Base-by-base conservation (phyloP, 2,797 vertebrate species). In the Gymnothorax reevesii region DNA sequence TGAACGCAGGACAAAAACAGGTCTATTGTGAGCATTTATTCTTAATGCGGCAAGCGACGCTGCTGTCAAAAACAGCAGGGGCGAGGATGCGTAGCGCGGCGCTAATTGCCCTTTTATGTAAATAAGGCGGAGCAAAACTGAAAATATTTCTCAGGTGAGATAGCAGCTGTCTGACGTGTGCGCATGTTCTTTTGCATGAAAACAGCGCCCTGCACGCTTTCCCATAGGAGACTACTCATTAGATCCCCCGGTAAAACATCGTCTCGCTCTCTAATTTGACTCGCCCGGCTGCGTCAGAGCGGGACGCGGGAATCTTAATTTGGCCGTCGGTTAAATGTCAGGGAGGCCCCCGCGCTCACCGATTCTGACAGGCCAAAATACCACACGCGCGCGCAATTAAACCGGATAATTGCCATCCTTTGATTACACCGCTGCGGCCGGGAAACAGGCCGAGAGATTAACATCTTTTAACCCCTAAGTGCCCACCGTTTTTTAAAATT, bases 321-420 rank as follows among this genome's bases (percentile, higher is more conserved):
- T n/a, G 25, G 25, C 82, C 49, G 55, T 83, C 82, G 62, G 82
- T 59, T 60, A 83, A 83, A 83, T 62, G 82, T 49, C 57, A 60
- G 7, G 27, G 33, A 57, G 9, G 27, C 57, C 27, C 57, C 27
- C n/a, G 3, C 20, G 57, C 25, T 49, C 82, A 83, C 42, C 59
- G 82, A 83, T 62, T 62, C 82, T 27, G 57, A 83, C 82, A 13
- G 57, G 27, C 82, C 55, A 8, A 83, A 83, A 83, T 49, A 83
- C 57, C 82, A 20, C 33, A 83, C 82, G 57, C 57, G 15, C 10
- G 15, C 57, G 1, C 15, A 59, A 83, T 59, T 59, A 83, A 60
- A 60, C 55, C 25, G 5, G 15, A 6, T 42, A 83, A 59, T 83
- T 62, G 55, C 13, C 10, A 15, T 27, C 52, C 57, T 83, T 60